Evolutionary conservation across 2,113 vertebrate genomes (phyloP), one percentile per base, ranked within the genome.

Genomic region (Talpa occidentalis): DNA sequence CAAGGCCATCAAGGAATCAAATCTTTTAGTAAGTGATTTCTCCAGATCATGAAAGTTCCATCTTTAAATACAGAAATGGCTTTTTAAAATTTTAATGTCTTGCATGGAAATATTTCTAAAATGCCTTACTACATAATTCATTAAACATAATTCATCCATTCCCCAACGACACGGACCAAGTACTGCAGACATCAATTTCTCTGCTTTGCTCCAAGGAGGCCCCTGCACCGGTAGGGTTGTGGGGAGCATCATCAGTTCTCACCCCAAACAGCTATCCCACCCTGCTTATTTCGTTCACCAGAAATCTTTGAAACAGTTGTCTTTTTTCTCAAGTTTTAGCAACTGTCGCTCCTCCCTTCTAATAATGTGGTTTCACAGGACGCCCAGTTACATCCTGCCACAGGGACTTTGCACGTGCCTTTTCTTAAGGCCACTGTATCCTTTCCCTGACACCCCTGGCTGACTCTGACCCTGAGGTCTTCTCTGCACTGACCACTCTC

Each of bases 21-120:
- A 84, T 37, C 62, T 82, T 91, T 66, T 35, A 62, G 35, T 30
- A 52, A 73, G 76, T 59, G 76, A 90, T 72, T 85, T 78, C 42
- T 95, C 79, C 26, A 95, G 70, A 92, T 17, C 47, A 56, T 10
- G n/a, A 77, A 69, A 44, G 4, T 30, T 88, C 82, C 7, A 42
- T 59, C 82, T 91, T 93, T 87, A 93, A 91, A 89, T 42, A 90
- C 76, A 92, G 70, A 95, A 91, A 83, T 66, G n/a, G 92, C 44
- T 90, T 92, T 91, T 76, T 80, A 79, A 95, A 96, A 93, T 47
- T 74, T 95, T 72, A 95, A 79, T 91, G 69, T 73, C 40, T 89
- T 22, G 0, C 40, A 79, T 47, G 30, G 37, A 91, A 72, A 66
- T 95, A 74, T 94, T 88, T 91, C 70, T 89, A 56, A 94, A 94